These are phyloP conservation scores for Philhelius pedissequus DNA, from an alignment of 2,888 invertebrate genomes.

Conservation along the genomic window DNA sequence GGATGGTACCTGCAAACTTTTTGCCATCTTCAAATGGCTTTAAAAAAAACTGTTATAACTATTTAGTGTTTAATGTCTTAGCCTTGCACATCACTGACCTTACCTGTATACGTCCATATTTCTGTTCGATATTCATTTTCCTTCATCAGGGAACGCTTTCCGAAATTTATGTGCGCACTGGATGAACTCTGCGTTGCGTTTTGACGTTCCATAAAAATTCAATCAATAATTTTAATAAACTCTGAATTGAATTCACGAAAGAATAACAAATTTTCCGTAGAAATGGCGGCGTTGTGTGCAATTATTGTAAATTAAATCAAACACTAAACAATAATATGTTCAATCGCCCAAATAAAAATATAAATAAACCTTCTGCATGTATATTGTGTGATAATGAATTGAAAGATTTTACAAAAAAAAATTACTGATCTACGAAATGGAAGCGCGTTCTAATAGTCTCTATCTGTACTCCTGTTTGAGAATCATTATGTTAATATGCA, in stretches of 20 bases:
- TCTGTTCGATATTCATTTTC: neutral
- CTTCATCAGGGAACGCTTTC: neutral
- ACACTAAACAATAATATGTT: neutral
- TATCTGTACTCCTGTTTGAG: slow-evolving; percentile 10
- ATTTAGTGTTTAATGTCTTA: no score
- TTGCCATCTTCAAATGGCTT: no score
- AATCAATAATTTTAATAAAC: slow-evolving; percentile 55
- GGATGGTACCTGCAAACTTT: no score
- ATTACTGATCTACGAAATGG: slow-evolving; percentile 17
- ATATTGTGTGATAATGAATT: neutral
- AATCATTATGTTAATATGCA: slow-evolving; percentile 29
- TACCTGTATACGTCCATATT: neutral
- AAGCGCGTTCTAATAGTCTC: slow-evolving; percentile 12
- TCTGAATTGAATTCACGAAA: slow-evolving; percentile 22
- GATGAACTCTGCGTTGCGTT: neutral
- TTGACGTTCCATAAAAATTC: slow-evolving; percentile 48
- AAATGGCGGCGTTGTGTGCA: slow-evolving; percentile 59
- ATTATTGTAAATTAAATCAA: slow-evolving; percentile 34
- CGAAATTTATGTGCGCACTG: neutral
- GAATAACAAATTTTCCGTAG: slow-evolving; percentile 62
- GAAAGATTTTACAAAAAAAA: slow-evolving; percentile 8
- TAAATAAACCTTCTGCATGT: neutral
- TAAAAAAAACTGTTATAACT: no score
- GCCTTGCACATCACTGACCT: neutral
- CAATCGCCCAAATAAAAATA: neutral